Evolutionary conservation across 1,140 invertebrate species (phyloP).

Genomic region (Phymastichus coffea): DNA sequence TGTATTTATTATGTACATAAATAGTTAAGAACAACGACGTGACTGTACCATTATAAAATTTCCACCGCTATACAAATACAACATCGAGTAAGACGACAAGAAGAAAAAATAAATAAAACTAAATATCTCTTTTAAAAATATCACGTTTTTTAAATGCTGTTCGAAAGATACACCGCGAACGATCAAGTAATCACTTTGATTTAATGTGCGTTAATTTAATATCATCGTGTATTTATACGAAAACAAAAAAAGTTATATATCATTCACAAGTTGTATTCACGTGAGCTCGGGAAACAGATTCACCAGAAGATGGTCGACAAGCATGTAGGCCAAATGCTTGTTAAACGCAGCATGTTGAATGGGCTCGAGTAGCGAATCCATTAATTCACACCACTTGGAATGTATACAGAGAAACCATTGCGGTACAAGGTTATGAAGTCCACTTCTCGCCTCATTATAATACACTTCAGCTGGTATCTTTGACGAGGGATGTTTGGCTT

Average conservation of each 20-base stretch:
- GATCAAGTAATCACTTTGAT: slow-evolving; percentile 10
- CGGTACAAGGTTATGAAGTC: slow-evolving; percentile 44
- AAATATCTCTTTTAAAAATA: slow-evolving; percentile 25
- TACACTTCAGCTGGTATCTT: slow-evolving; percentile 32
- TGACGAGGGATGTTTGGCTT: slow-evolving; percentile 26
- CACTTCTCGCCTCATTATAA: slow-evolving; percentile 43
- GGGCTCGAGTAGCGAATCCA: slow-evolving; percentile 46
- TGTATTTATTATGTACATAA: slow-evolving; percentile 23
- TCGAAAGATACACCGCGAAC: slow-evolving; percentile 13
- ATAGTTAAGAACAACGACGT: slow-evolving; percentile 9
- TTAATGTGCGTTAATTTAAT: slow-evolving; percentile 18
- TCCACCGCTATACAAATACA: neutral
- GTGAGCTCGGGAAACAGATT: slow-evolving; percentile 56
- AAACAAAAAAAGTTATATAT: too few species aligned
- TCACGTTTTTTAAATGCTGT: slow-evolving; percentile 25
- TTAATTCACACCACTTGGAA: slow-evolving; percentile 46
- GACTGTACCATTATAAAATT: slow-evolving; percentile 20
- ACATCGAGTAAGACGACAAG: slow-evolving; percentile 5
- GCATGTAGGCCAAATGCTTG: slow-evolving; percentile 54
- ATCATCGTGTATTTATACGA: neutral
- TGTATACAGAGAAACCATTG: slow-evolving; percentile 46
- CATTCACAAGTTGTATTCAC: slow-evolving; percentile 7
- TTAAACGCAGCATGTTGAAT: slow-evolving; percentile 49
- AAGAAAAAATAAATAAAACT: too few species aligned
- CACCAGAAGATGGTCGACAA: slow-evolving; percentile 53